phyloP scores from a whole-genome alignment of 2,888 invertebrate species.

The Spisula solida region DNA sequence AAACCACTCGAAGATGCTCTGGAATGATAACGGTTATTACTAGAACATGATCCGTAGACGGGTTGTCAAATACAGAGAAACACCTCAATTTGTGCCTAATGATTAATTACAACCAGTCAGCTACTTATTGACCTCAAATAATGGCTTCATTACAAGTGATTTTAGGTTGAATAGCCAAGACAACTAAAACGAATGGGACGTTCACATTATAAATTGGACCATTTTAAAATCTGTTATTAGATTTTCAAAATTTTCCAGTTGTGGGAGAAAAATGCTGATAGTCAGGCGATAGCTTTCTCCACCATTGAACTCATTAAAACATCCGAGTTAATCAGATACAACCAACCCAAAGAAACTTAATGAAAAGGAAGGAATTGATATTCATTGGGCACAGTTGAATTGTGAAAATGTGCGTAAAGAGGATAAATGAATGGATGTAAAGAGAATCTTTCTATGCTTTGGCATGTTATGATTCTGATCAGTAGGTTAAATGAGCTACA shows the following conservation, averaged over 20 bases:
- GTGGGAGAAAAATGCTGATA: background rate
- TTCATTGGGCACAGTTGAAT: slow-evolving; percentile 28
- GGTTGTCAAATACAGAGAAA: slow-evolving; percentile 19
- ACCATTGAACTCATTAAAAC: slow-evolving; percentile 29
- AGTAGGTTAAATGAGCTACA: background rate
- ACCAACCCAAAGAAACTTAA: slow-evolving; percentile 37
- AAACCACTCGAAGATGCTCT: background rate
- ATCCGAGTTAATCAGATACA: slow-evolving; percentile 26
- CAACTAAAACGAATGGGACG: slow-evolving; percentile 30
- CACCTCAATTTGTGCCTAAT: background rate
- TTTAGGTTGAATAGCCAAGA: background rate
- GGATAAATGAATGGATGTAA: slow-evolving; percentile 10
- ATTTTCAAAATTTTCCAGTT: slow-evolving; percentile 21
- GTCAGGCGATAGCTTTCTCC: background rate
- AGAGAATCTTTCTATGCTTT: background rate
- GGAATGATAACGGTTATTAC: background rate
- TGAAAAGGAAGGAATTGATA: slow-evolving; percentile 35
- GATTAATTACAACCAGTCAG: slow-evolving; percentile 13
- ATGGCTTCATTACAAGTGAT: background rate
- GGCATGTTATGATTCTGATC: slow-evolving; percentile 16
- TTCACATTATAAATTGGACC: slow-evolving; percentile 23
- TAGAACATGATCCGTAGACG: background rate
- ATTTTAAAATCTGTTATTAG: slow-evolving; percentile 35
- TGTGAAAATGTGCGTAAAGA: slow-evolving; percentile 27
- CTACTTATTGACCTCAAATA: slow-evolving; percentile 6